phyloP scores from a whole-genome alignment of 2,113 vertebrate genomes.

The Marmota flaviventris region DNA sequence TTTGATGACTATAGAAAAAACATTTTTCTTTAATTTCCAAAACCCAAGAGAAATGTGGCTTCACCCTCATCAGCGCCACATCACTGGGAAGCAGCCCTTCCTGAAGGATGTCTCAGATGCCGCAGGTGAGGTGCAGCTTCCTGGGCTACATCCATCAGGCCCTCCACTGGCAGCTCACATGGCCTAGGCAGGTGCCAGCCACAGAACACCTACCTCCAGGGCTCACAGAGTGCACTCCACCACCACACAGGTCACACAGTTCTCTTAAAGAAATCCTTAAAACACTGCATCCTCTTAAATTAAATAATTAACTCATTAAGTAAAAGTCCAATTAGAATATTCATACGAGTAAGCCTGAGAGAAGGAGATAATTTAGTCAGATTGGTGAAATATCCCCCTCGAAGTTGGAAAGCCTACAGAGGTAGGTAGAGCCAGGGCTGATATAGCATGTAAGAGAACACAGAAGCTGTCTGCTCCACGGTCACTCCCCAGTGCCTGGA shows the following conservation, averaged over 20 bases:
- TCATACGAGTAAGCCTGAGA: not conserved
- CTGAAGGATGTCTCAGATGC: fast-evolving
- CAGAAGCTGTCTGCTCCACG: fast-evolving
- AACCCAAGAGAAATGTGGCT: not conserved
- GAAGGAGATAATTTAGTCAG: not conserved
- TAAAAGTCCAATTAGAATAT: too few relatives aligned
- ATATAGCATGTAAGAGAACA: not conserved
- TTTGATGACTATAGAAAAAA: not conserved
- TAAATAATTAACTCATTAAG: not conserved
- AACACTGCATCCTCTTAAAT: not conserved
- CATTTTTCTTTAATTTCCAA: not conserved
- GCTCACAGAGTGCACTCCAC: too few relatives aligned
- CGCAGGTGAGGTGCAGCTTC: not conserved
- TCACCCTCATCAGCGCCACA: not conserved
- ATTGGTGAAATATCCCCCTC: not conserved
- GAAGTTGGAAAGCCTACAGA: not conserved
- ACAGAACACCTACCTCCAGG: not conserved
- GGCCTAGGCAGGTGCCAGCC: too few relatives aligned
- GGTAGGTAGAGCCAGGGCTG: too few relatives aligned
- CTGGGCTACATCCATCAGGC: fast-evolving
- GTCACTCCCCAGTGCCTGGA: not conserved
- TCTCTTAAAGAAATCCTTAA: not conserved
- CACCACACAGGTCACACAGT: fast-evolving
- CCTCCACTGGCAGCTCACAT: not conserved
- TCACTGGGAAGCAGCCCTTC: too few relatives aligned